A percentile compares a stretch with the other conserved stretches of the same genome.
phyloP scores from a whole-genome alignment of 2,888 invertebrate genomes.

The Tipula confusa region DNA sequence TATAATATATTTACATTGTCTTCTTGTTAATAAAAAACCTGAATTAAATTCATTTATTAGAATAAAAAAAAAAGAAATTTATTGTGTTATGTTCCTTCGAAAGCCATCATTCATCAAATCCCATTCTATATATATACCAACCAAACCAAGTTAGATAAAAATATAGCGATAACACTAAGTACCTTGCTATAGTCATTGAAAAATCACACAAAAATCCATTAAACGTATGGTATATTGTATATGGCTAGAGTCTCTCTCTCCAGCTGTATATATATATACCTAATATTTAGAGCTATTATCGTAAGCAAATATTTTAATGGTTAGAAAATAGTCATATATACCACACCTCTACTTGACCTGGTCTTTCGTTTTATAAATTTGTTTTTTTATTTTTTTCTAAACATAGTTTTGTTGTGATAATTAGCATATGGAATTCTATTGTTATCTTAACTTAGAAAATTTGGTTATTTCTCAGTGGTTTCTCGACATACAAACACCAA shows the following conservation, averaged over 20 bases:
- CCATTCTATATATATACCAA: conserved; percentile 26
- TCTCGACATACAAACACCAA: not conserved
- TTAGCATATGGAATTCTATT: conserved; percentile 3
- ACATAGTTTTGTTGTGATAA: not conserved
- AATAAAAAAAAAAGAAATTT: not conserved
- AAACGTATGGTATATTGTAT: not conserved
- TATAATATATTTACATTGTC: conserved; percentile 27
- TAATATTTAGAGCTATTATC: not conserved
- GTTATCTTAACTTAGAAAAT: not conserved
- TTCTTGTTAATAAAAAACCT: not conserved
- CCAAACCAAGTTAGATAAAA: not conserved
- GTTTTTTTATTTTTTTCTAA: not conserved
- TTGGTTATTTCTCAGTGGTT: conserved; percentile 25
- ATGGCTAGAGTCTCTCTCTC: not conserved
- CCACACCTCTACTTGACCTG: conserved; percentile 20
- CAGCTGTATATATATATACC: not conserved
- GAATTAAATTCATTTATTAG: conserved; percentile 27
- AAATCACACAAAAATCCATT: conserved; percentile 28
- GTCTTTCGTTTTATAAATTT: not conserved
- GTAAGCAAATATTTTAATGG: conserved; percentile 25
- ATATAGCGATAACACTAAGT: conserved; percentile 29
- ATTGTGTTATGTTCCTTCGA: conserved; percentile 1
- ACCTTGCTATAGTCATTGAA: conserved; percentile 27
- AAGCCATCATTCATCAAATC: conserved; percentile 29
- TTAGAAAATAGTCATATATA: conserved; percentile 8